Evolutionary conservation across 2,113 vertebrate species (phyloP), one percentile per base, ranked within the genome.

Genomic region (Chionodraco myersi): DNA sequence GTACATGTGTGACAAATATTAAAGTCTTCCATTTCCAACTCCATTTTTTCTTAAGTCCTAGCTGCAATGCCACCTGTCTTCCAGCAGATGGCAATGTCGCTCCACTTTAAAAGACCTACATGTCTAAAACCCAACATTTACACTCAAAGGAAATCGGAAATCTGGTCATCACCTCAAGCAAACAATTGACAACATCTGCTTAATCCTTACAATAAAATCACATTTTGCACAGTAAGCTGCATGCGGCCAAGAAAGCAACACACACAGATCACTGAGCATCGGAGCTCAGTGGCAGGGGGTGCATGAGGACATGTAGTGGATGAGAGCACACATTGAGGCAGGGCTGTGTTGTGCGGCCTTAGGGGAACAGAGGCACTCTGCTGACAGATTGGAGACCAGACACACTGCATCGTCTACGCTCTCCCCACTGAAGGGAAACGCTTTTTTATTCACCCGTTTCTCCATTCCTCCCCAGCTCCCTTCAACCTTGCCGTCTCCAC

Each of bases 11-110:
- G 36, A 41, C 36, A 7, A 41, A 41, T 41, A 41, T 41, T 41
- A 1, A 41, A 3, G 30, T 30, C 30, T 30, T 30, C 3, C 30
- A 30, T 30, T 30, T 30, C 30, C 30, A 30, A 30, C 30, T 30
- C 30, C 30, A 30, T 30, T 30, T 3, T 30, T 30, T 30, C 30
- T 30, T 3, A 30, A 41, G 7, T 41, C 36, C 36, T 41, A 41
- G 7, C 0, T 92, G 90, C 71, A 82, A 72, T 83, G 53, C 21
- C 4, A 3, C 9, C 26, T 2, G 12, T 16, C 6, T 5, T 53
- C 86, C 94, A 92, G 82, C 64, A 94, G 94, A 91, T 89, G 92
- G 58, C 90, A 89, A 44, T 86, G 77, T 56, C 74, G 68, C 72
- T 81, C 61, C 72, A 83, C 14, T 77, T 89, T 83, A 80, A 58